These are phyloP conservation scores for Salvelinus sp. DNA, from an alignment of 2,113 vertebrate genomes.

Conservation along the genomic window DNA sequence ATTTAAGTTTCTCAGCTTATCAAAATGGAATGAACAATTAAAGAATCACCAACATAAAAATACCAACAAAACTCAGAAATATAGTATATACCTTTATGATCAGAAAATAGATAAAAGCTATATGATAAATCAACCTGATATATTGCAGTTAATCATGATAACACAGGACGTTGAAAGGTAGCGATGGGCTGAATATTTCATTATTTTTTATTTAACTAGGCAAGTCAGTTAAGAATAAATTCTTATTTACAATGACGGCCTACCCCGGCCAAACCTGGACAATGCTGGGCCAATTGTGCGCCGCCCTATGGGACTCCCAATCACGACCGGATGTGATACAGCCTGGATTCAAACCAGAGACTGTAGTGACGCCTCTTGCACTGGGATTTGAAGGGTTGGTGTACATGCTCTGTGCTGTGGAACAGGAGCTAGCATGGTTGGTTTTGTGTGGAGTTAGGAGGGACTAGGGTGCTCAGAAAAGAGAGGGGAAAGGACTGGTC, in stretches of 20 bases:
- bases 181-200: not conserved
- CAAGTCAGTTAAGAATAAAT: too few relatives aligned
- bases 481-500: not conserved
- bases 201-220: too few relatives aligned
- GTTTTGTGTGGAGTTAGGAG: not conserved
- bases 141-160: not conserved
- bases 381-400: not conserved
- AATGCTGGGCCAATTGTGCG: too few relatives aligned
- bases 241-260: too few relatives aligned
- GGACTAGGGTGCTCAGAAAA: not conserved
- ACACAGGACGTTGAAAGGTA: not conserved
- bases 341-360: too few relatives aligned
- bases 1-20: not conserved
- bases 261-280: too few relatives aligned
- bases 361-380: too few relatives aligned
- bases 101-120: not conserved
- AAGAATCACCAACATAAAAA: conserved; percentile 12
- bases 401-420: not conserved
- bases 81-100: not conserved
- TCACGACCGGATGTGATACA: too few relatives aligned
- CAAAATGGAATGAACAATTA: conserved; percentile 43
- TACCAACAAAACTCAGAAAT: not conserved
- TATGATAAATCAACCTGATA: not conserved
- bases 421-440: not conserved
- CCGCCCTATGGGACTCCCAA: too few relatives aligned